A percentile compares a stretch with the other conserved stretches of the same genome.
Evolutionary conservation across 1,140 invertebrate species (phyloP).

Genomic region (Tyrophagus putrescentiae): DNA sequence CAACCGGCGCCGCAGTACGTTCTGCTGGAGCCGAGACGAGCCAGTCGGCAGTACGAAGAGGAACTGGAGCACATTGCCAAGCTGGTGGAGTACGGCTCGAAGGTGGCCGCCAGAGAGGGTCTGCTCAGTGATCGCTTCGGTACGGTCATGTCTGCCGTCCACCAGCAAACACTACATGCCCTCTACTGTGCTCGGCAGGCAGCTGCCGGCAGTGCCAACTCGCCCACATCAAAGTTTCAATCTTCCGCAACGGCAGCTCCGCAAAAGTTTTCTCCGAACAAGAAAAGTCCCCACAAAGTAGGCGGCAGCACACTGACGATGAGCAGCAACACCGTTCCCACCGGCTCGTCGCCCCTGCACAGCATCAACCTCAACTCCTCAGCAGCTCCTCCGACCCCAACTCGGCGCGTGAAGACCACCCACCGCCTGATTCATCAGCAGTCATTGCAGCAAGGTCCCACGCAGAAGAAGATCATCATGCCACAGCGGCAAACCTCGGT

Average conservation of each 20-base stretch:
- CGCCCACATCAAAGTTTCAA: background rate
- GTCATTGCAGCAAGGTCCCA: slow-evolving; percentile 16
- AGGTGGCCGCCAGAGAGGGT: slow-evolving; percentile 23
- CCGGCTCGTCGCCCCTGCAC: background rate
- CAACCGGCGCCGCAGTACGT: slow-evolving; percentile 16
- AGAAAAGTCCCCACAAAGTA: background rate
- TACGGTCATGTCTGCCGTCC: slow-evolving; percentile 26
- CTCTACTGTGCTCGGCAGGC: slow-evolving; percentile 17
- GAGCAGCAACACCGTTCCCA: background rate
- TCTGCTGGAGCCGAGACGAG: background rate
- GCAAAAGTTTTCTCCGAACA: slow-evolving; percentile 1
- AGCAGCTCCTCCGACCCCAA: background rate
- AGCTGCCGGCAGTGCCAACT: background rate
- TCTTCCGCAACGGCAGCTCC: background rate
- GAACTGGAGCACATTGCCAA: slow-evolving; percentile 25
- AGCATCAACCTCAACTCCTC: background rate
- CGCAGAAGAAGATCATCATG: slow-evolving; percentile 14
- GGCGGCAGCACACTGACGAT: background rate
- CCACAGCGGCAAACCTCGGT: slow-evolving; percentile 14
- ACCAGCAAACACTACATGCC: slow-evolving; percentile 26
- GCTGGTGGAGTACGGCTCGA: slow-evolving; percentile 26
- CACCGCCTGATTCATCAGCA: slow-evolving; percentile 8
- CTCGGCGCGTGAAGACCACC: background rate
- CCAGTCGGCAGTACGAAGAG: slow-evolving; percentile 19
- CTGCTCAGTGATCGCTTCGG: slow-evolving; percentile 17